These are phyloP conservation scores for Pseudeuparius sepicola DNA, from an alignment of 2,888 invertebrate genomes.

Conservation along the genomic window DNA sequence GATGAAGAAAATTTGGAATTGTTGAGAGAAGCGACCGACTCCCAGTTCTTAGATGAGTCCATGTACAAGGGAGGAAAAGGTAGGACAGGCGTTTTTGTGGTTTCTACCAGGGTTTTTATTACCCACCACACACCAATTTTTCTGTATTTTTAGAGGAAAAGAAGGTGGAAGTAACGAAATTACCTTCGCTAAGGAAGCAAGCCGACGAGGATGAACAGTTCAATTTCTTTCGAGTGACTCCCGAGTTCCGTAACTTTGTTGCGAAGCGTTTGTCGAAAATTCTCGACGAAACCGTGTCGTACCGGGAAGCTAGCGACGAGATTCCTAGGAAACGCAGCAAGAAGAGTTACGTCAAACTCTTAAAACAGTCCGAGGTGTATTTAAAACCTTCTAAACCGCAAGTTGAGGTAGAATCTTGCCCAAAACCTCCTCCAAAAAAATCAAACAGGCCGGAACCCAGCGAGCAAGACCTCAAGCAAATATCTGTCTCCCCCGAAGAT, in stretches of 20 bases:
- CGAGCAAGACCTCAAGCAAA: slow-evolving; percentile 31
- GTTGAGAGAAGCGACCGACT: slow-evolving; percentile 42
- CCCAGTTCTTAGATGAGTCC: slow-evolving; percentile 39
- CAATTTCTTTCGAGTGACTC: slow-evolving; percentile 44
- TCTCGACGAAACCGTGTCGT: slow-evolving; percentile 38
- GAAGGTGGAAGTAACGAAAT: slow-evolving; percentile 14
- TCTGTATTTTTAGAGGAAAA: slow-evolving; percentile 12
- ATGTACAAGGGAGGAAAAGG: slow-evolving; percentile 26
- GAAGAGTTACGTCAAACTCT: slow-evolving; percentile 21
- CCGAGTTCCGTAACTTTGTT: slow-evolving; percentile 43
- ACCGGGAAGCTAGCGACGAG: slow-evolving; percentile 11
- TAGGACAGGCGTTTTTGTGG: slow-evolving; percentile 17
- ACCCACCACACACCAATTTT: slow-evolving; percentile 4
- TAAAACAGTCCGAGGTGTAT: slow-evolving; percentile 37
- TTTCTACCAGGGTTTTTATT: slow-evolving; percentile 6
- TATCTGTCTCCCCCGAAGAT: slow-evolving; percentile 40
- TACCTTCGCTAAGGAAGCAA: slow-evolving; percentile 26
- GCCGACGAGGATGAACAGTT: slow-evolving; percentile 43
- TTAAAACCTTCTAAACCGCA: slow-evolving; percentile 20
- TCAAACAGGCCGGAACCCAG: slow-evolving; percentile 20
- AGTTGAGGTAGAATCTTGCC: too few relatives aligned
- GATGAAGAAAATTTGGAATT: slow-evolving; percentile 33
- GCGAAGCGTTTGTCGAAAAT: slow-evolving; percentile 43
- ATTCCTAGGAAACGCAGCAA: slow-evolving; percentile 15
- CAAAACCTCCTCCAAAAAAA: slow-evolving; percentile 14